Percentiles rank a stretch among this genome's conserved stretches.
phyloP scores from a whole-genome alignment of 2,888 invertebrate genomes.

The Apantesis nais region DNA sequence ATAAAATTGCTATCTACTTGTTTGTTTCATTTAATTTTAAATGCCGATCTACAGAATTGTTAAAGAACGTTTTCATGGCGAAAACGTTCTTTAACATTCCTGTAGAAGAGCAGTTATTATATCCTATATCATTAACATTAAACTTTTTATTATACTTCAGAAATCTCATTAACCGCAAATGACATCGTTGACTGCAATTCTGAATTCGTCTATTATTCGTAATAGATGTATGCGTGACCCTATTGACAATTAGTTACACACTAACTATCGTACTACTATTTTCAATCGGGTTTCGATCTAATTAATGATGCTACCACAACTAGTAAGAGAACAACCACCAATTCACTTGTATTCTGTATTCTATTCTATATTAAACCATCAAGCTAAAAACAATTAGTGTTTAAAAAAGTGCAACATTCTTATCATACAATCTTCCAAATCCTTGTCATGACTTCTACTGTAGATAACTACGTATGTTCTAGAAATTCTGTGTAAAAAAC shows the following conservation, averaged over 20 bases:
- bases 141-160: background rate
- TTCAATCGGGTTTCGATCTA: background rate
- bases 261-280: background rate
- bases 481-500: slow-evolving; percentile 30
- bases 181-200: background rate
- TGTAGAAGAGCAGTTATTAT: no score
- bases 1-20: no score
- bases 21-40: no score
- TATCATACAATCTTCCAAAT: background rate
- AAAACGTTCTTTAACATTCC: no score
- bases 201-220: background rate
- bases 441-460: slow-evolving; percentile 25
- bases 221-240: no score
- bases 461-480: slow-evolving; percentile 25
- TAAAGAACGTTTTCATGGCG: no score
- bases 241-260: no score
- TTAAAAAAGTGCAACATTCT: background rate
- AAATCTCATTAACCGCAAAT: background rate
- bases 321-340: background rate
- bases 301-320: background rate
- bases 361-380: background rate
- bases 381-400: background rate
- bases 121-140: background rate
- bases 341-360: background rate
- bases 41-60: no score